These are phyloP conservation scores for Scytalopus superciliaris DNA, from an alignment of 2,113 vertebrate species.

Conservation along the genomic window DNA sequence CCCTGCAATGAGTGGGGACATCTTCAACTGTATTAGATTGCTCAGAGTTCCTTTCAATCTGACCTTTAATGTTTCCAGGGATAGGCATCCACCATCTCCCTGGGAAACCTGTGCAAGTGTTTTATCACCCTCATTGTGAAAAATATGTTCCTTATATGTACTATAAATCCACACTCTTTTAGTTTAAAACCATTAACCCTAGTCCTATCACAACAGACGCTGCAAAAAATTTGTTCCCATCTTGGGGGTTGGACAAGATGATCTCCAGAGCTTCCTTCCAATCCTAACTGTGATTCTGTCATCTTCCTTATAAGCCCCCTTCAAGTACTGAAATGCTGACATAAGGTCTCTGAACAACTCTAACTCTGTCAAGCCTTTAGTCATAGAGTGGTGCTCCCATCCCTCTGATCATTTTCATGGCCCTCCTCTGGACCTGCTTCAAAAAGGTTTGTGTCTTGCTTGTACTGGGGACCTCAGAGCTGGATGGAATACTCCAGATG, in stretches of 20 bases:
- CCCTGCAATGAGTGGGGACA: neutral
- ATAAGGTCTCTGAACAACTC: neutral
- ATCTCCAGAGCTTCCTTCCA: neutral
- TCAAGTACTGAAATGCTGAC: neutral
- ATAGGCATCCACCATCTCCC: neutral
- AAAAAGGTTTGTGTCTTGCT: neutral
- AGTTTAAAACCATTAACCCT: neutral
- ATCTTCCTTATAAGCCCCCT: neutral
- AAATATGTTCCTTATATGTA: neutral
- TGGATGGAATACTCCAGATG: neutral
- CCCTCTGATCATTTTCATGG: neutral
- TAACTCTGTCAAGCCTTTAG: neutral
- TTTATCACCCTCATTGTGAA: neutral
- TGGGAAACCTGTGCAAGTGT: neutral
- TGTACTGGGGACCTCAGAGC: too few relatives aligned
- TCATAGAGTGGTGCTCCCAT: neutral
- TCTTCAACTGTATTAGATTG: neutral
- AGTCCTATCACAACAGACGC: neutral
- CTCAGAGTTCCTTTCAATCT: neutral
- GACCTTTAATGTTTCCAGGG: neutral
- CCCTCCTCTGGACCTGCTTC: neutral
- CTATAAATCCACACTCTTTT: neutral
- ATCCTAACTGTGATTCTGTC: neutral
- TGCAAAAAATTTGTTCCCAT: neutral
- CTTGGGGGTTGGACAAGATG: neutral